phyloP scores from a whole-genome alignment of 2,113 vertebrate genomes.

The Cryptomyrus ogoouensis region DNA sequence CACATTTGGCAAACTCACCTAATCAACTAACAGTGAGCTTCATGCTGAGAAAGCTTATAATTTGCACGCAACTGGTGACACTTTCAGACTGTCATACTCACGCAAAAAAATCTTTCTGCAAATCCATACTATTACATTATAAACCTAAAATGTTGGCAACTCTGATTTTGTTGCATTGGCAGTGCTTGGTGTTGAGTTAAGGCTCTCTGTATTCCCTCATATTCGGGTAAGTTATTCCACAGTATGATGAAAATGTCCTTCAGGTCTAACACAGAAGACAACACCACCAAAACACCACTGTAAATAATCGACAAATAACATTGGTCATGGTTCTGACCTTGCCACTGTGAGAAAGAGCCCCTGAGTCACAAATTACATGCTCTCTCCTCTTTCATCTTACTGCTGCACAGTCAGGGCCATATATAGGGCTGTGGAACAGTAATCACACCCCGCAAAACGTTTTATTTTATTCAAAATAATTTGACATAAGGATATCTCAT shows the following conservation, averaged over 20 bases:
- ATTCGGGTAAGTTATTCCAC: not conserved
- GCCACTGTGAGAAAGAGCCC: not conserved
- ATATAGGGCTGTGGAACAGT: not conserved
- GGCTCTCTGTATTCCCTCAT: not conserved
- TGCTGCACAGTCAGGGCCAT: not conserved
- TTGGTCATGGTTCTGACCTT: not conserved
- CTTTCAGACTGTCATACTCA: not conserved
- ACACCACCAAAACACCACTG: not conserved
- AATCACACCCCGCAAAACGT: not conserved
- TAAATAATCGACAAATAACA: not conserved
- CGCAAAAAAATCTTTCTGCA: not conserved
- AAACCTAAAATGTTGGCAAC: not conserved
- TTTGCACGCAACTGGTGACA: not conserved
- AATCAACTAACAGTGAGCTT: not conserved
- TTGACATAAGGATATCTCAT: not conserved
- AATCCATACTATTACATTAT: not conserved
- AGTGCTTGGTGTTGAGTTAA: not conserved
- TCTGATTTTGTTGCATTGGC: not conserved
- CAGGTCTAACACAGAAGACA: not conserved
- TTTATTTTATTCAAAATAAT: not conserved
- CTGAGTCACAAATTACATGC: not conserved
- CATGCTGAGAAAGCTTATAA: not conserved
- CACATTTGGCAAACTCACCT: not conserved
- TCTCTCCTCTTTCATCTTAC: not conserved
- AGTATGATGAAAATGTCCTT: slow-evolving; percentile 4